These are phyloP conservation scores for Parnassius mnemosyne DNA, from an alignment of 2,888 invertebrate species.

Conservation along the genomic window DNA sequence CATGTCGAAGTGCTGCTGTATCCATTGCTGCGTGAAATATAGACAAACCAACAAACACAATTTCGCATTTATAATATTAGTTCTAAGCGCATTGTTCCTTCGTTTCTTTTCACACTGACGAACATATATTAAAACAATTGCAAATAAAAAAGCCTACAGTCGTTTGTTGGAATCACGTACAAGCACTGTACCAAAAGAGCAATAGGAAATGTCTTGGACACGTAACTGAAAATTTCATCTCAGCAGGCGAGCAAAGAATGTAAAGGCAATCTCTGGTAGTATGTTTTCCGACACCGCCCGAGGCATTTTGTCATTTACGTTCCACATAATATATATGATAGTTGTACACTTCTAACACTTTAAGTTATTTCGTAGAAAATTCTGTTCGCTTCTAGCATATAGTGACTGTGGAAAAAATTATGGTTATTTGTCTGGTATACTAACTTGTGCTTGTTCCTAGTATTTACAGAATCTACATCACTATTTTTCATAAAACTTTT, in stretches of 20 bases:
- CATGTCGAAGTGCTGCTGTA: too few species aligned
- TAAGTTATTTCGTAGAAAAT: conserved; percentile 9
- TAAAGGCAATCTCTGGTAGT: conserved; percentile 29
- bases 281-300: conserved; percentile 30
- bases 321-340: conserved; percentile 20
- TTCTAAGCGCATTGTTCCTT: too few species aligned
- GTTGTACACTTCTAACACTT: conserved; percentile 17
- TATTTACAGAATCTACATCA: too few species aligned
- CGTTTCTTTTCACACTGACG: background rate
- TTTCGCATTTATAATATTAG: too few species aligned
- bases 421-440: too few species aligned
- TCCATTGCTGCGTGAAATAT: too few species aligned
- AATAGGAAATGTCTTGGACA: conserved; percentile 30
- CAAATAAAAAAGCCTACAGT: background rate
- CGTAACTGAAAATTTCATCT: conserved; percentile 35
- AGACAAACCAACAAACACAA: too few species aligned
- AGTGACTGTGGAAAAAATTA: too few species aligned
- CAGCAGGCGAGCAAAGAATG: conserved; percentile 25
- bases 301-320: conserved; percentile 35
- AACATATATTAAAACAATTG: background rate
- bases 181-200: conserved; percentile 26
- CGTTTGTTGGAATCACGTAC: conserved; percentile 16
- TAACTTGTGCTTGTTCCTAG: too few species aligned
- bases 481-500: too few species aligned
- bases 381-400: conserved; percentile 21